A percentile compares a stretch with the other conserved stretches of the same genome.
Conservation (phyloP, 2,113 vertebrate genomes). For the Motacilla alba region DNA sequence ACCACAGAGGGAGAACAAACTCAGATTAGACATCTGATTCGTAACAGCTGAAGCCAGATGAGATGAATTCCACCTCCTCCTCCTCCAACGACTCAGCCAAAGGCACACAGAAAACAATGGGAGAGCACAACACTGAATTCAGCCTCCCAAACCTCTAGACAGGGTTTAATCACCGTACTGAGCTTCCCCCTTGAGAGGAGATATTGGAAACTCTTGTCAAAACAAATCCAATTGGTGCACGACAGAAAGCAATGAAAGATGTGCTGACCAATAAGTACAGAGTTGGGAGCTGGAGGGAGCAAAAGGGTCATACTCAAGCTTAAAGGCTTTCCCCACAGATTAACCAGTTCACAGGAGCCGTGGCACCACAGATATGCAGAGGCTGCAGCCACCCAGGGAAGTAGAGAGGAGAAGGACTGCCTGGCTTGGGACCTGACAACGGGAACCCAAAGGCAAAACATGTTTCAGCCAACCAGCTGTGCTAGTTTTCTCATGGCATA, state of each 20-base stretch:
- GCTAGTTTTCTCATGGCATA: background rate
- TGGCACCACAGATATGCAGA: background rate
- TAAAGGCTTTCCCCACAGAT: background rate
- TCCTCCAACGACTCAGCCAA: background rate
- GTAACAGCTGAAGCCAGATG: background rate
- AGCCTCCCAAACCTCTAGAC: background rate
- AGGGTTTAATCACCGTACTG: background rate
- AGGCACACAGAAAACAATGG: constrained; percentile 5
- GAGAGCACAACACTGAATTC: background rate
- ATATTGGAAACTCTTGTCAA: background rate
- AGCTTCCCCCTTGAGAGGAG: background rate
- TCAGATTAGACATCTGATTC: background rate
- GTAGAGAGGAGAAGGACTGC: background rate
- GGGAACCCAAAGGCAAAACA: background rate
- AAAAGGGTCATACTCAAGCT: background rate
- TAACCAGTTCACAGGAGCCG: background rate
- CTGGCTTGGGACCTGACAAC: background rate
- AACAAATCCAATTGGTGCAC: background rate
- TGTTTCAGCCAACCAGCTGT: background rate
- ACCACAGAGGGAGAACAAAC: background rate
- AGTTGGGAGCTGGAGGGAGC: background rate
- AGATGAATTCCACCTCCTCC: background rate
- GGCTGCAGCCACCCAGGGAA: background rate
- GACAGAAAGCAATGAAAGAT: background rate
- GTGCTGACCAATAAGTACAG: background rate